Evolutionary conservation across 2,888 invertebrate species (phyloP), one percentile per base, ranked within the genome.

Genomic region (Himalopsyche anomala): DNA sequence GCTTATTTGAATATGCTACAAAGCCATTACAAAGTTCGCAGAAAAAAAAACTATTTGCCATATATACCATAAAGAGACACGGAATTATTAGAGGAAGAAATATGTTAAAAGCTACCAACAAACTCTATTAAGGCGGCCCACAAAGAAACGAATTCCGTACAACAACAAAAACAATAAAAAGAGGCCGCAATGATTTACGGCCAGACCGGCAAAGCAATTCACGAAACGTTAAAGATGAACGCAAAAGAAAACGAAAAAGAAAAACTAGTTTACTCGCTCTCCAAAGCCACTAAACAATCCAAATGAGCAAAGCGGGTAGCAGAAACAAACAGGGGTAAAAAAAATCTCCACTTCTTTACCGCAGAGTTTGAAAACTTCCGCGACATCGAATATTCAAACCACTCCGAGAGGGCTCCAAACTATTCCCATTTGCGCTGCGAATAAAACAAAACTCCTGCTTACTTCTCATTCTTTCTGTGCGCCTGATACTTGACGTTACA

Each of bases 351-450:
- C 79, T 82, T 28, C 80, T 56, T 51, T 80, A 36, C 36, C 82
- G 80, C 82, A 80, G 45, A 80, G 87, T 80, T 84, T 62, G 82
- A 83, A 62, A 62, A 84, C 84, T 85, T 85, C 74, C 81, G 15
- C 81, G 62, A 86, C 83, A 83, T 74, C 84, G 86, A 87, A 86
- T 87, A 87, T 86, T 87, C 87, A 87, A 86, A 87, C 86, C 87
- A 83, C 87, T 86, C 87, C 51, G n/a, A 69, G 45, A 55, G 69
- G 40, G 80, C n/a, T 54, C 36, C 54, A 83, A 87, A 87, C 87
- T 87, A 87, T 86, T 86, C 85, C 87, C 86, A 87, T 87, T 87
- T 87, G 85, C 84, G 79, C 82, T 54, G 86, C 83, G 83, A 80
- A 87, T 87, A 87, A 86, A 85, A 87, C 87, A 80, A 82, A 85